phyloP scores from a whole-genome alignment of 2,888 invertebrate species.

The Drosophila prolongata region DNA sequence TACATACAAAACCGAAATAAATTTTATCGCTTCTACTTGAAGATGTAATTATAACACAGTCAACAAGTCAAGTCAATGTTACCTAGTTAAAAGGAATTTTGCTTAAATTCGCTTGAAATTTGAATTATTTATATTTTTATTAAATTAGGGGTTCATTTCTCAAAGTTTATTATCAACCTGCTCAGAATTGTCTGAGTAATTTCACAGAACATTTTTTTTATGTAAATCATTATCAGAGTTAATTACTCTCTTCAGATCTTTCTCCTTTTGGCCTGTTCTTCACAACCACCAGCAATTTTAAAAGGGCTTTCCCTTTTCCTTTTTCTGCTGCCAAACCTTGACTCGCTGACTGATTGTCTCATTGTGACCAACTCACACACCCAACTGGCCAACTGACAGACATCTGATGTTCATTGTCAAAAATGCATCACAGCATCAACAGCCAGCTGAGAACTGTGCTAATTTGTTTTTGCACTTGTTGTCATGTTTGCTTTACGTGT shows the following conservation, averaged over 20 bases:
- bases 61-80: too few relatives aligned
- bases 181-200: too few relatives aligned
- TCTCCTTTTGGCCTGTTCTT: too few relatives aligned
- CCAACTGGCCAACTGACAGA: conserved; percentile 43
- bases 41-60: too few relatives aligned
- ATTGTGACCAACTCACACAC: conserved; percentile 26
- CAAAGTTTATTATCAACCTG: too few relatives aligned
- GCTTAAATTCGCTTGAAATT: too few relatives aligned
- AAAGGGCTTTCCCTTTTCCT: not conserved
- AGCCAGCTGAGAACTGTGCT: conserved; percentile 42
- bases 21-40: too few relatives aligned
- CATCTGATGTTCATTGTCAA: conserved; percentile 72
- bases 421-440: conserved; percentile 57
- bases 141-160: too few relatives aligned
- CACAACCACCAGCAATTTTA: conserved; percentile 2
- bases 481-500: conserved; percentile 26
- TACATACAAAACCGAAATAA: too few relatives aligned
- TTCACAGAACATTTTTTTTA: too few relatives aligned
- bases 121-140: too few relatives aligned
- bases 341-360: conserved; percentile 35
- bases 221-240: not conserved
- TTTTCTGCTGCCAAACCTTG: conserved; percentile 14
- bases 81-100: too few relatives aligned
- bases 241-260: not conserved
- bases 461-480: conserved; percentile 66